These are phyloP conservation scores for Drosophila suzukii DNA, from an alignment of 1,140 invertebrate genomes.

Conservation along the genomic window DNA sequence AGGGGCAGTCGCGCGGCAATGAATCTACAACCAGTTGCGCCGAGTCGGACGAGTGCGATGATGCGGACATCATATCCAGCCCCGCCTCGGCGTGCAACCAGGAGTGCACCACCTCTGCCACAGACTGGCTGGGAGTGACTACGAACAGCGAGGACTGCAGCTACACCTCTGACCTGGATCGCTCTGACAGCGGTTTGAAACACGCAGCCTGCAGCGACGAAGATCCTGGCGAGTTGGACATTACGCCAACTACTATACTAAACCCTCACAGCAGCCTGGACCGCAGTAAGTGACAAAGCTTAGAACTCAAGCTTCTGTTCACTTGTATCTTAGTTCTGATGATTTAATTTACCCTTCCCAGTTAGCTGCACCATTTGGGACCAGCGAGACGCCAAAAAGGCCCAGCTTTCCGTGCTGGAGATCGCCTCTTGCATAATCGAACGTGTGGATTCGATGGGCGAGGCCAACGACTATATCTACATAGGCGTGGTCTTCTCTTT, in stretches of 20 bases:
- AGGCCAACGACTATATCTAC: conserved; percentile 93
- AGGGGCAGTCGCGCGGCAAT: conserved; percentile 10
- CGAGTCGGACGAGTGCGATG: conserved; percentile 86
- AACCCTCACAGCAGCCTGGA: conserved; percentile 90
- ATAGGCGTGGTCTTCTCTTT: conserved; percentile 87
- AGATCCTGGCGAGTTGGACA: conserved; percentile 88
- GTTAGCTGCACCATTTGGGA: conserved; percentile 98
- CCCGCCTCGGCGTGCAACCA: conserved; percentile 71
- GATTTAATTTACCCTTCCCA: conserved; percentile 70
- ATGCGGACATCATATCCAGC: conserved; percentile 85
- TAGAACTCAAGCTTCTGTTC: background rate
- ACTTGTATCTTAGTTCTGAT: background rate
- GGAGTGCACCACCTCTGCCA: conserved; percentile 87
- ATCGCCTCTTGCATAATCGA: conserved; percentile 97
- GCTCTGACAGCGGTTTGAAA: conserved; percentile 86
- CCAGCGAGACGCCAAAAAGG: conserved; percentile 93
- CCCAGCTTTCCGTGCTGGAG: conserved; percentile 95
- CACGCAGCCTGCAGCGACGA: conserved; percentile 73
- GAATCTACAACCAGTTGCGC: conserved; percentile 77
- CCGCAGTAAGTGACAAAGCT: conserved; percentile 87
- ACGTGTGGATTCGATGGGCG: conserved; percentile 93
- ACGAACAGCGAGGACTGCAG: conserved; percentile 94
- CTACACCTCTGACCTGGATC: conserved; percentile 90
- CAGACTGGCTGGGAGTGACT: conserved; percentile 93
- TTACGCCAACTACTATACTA: conserved; percentile 89